A percentile compares a stretch with the other conserved stretches of the same genome.
Conservation (phyloP, 2,888 invertebrate genomes). For the Leptinotarsa haldemani region DNA sequence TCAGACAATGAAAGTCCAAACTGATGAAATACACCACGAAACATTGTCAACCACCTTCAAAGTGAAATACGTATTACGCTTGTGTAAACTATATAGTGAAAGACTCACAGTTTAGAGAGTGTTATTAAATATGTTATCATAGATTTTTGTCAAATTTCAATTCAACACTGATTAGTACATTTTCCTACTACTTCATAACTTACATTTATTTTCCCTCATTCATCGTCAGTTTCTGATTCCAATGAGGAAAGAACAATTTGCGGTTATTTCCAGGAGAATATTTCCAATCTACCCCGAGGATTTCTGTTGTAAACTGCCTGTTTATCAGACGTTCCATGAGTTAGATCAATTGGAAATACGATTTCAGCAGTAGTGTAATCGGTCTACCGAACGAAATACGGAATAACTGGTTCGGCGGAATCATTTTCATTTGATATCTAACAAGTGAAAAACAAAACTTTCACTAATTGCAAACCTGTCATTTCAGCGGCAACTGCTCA, state of each 20-base stretch:
- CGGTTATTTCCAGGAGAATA: background rate
- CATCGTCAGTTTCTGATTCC: background rate
- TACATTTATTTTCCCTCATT: too few relatives aligned
- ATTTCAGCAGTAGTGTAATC: background rate
- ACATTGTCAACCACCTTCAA: too few relatives aligned
- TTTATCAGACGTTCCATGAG: background rate
- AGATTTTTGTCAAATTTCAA: too few relatives aligned
- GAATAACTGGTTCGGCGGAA: background rate
- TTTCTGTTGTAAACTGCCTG: background rate
- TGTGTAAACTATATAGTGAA: too few relatives aligned
- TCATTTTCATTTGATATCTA: background rate
- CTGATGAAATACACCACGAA: too few relatives aligned
- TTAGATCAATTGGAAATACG: background rate
- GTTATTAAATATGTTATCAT: too few relatives aligned
- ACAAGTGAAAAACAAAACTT: background rate
- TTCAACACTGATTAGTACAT: too few relatives aligned
- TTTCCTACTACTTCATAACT: too few relatives aligned
- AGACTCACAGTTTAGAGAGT: too few relatives aligned
- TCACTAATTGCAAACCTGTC: conserved; percentile 3
- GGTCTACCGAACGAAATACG: background rate
- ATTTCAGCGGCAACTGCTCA: conserved; percentile 4
- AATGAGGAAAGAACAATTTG: background rate
- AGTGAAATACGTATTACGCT: too few relatives aligned
- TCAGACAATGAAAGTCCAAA: too few relatives aligned
- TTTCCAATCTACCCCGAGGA: background rate